Conservation (phyloP, 2,113 vertebrate genomes). For the Silurus meridionalis region DNA sequence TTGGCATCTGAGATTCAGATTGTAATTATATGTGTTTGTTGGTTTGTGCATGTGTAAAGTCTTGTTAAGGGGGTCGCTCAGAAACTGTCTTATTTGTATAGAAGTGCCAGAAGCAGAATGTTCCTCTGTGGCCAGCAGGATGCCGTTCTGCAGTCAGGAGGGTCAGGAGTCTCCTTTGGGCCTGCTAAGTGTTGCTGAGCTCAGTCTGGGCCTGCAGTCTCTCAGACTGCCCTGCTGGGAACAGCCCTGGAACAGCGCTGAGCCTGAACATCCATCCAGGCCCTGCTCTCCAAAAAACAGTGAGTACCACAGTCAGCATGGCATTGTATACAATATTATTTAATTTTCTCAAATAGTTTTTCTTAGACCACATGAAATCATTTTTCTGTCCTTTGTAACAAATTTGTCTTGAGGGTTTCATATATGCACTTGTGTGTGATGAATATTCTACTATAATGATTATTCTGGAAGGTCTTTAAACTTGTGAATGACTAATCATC, state of each 20-base stretch:
- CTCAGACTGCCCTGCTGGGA: slow-evolving; percentile 92
- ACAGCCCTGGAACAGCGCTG: slow-evolving; percentile 93
- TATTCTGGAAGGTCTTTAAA: slow-evolving; percentile 46
- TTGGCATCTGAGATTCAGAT: slow-evolving; percentile 24
- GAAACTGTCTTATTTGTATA: slow-evolving; percentile 49
- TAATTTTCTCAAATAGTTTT: not conserved
- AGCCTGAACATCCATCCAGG: slow-evolving; percentile 81
- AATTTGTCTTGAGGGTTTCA: not conserved
- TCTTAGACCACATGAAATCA: not conserved
- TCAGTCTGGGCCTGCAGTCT: slow-evolving; percentile 95
- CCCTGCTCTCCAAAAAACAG: slow-evolving; percentile 82
- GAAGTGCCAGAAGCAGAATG: slow-evolving; percentile 84
- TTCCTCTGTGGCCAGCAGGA: slow-evolving; percentile 68
- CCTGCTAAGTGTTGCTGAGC: slow-evolving; percentile 83
- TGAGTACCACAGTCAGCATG: slow-evolving; percentile 71
- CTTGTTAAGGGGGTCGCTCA: not conserved
- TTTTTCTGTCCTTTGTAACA: not conserved
- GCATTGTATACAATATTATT: not conserved
- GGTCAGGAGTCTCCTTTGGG: slow-evolving; percentile 87
- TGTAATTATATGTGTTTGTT: slow-evolving; percentile 54
- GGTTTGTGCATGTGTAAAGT: not conserved
- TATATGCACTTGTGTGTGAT: not conserved
- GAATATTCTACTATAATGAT: slow-evolving; percentile 5
- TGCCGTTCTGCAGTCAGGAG: slow-evolving; percentile 65
- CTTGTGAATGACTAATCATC: slow-evolving; percentile 47